Percentiles rank a stretch among this genome's conserved stretches.
Conservation (phyloP, 2,797 vertebrate species). For the Natrix natrix region DNA sequence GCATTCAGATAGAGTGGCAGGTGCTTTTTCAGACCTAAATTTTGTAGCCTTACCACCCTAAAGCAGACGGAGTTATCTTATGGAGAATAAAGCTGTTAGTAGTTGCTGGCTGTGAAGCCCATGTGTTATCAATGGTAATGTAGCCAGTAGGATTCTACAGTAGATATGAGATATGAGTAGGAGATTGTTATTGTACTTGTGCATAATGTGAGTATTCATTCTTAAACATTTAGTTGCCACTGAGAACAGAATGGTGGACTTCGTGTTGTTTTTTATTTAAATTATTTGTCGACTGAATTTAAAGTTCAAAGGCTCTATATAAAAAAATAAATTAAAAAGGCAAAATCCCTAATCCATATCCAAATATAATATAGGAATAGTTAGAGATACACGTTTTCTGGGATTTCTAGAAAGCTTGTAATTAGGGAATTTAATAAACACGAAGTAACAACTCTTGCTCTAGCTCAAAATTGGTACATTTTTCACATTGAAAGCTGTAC, state of each 20-base stretch:
- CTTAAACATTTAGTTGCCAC: neutral
- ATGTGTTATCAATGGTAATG: neutral
- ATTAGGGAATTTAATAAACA: neutral
- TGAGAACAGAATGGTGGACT: neutral
- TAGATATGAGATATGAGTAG: neutral
- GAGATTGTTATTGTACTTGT: neutral
- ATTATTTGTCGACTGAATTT: neutral
- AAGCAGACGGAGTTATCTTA: neutral
- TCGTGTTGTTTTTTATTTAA: neutral
- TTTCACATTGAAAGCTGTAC: neutral
- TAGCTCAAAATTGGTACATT: neutral
- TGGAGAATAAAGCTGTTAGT: neutral
- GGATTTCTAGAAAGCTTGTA: neutral
- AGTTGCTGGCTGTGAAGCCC: neutral
- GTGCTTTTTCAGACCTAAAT: neutral
- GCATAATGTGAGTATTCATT: neutral
- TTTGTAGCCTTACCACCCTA: neutral
- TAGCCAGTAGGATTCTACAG: neutral
- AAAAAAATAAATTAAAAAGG: neutral
- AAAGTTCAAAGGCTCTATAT: neutral
- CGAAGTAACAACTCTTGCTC: neutral
- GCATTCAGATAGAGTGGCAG: neutral
- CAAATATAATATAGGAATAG: neutral
- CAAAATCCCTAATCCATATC: neutral
- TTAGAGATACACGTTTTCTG: neutral